phyloP scores from a whole-genome alignment of 1,140 invertebrate species.

The Temnothorax curvispinosus region DNA sequence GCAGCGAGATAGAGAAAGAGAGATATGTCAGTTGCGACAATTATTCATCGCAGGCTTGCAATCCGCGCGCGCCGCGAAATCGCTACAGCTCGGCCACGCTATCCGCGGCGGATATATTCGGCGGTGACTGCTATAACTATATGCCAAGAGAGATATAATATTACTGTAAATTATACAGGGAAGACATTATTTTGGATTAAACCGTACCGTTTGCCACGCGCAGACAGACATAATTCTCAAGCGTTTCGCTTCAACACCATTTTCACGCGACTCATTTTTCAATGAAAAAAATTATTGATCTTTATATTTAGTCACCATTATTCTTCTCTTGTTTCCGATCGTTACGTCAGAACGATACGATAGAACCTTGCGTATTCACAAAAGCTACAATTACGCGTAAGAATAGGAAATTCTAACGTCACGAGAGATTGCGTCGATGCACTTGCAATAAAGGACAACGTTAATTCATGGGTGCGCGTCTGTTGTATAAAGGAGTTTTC shows the following conservation, averaged over 20 bases:
- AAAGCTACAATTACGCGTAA: slow-evolving; percentile 1
- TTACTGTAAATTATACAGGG: slow-evolving; percentile 39
- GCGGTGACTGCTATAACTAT: slow-evolving; percentile 26
- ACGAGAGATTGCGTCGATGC: not conserved
- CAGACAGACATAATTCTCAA: not conserved
- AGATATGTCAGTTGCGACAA: slow-evolving; percentile 38
- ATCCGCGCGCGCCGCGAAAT: slow-evolving; percentile 3
- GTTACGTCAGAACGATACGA: not conserved
- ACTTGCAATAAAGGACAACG: slow-evolving; percentile 18
- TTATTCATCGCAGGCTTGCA: slow-evolving; percentile 32
- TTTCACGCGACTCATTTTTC: not conserved
- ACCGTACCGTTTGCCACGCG: not conserved
- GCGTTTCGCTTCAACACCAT: not conserved
- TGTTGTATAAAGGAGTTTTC: slow-evolving; percentile 36
- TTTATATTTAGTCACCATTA: too few species aligned
- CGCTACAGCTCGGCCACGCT: not conserved
- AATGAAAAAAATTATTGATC: not conserved
- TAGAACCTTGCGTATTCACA: not conserved
- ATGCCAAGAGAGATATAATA: slow-evolving; percentile 50
- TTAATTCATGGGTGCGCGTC: not conserved
- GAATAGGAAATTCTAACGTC: not conserved
- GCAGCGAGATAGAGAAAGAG: slow-evolving; percentile 7
- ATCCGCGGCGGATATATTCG: slow-evolving; percentile 39
- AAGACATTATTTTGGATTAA: slow-evolving; percentile 50
- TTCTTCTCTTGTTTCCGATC: not conserved